Base-by-base conservation (phyloP, 2,797 vertebrate species). In the Malacoraja senta region DNA sequence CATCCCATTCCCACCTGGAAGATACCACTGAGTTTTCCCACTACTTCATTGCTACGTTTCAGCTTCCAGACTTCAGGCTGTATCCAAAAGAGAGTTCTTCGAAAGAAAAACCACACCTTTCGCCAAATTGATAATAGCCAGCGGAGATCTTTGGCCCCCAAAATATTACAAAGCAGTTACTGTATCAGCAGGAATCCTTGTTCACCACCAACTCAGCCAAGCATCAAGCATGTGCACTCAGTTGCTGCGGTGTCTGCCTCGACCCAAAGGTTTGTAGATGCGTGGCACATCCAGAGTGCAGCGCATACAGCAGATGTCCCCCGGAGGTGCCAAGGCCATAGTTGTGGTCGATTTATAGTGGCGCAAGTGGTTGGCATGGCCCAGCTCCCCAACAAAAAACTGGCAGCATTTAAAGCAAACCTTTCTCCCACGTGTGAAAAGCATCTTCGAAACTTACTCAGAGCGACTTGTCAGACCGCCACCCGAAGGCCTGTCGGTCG, bases 151-250 rank as follows among this genome's bases (percentile, higher is more conserved):
- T 83, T 83, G 80, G 44, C 80, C 44, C 44, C 44, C 26, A 44
- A 83, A 58, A 83, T 29, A 68, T 35, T 8, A 68, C 84, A 68
- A 65, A 63, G 68, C 24, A 68, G 61, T 88, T 35, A 32, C 21
- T 65, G n/a, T 68, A 12, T 68, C 84, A 88, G 63, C 61, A 68
- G 84, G 84, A 88, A 88, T 32, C n/a, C 84, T 68, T 88, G 19
- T 68, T 35, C 84, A 35, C n/a, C 15, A 0, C 32, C 29, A 8
- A 8, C n/a, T 24, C 84, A 68, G 63, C 63, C 84, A 88, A 88
- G n/a, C 61, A 88, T 68, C 61, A 17, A 35, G 84, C 6, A 32
- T 19, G 29, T 88, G n/a, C 2, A 35, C 63, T 68, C 84, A 32
- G 32, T 63, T 88, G n/a, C 68, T 35, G 53, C 26, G 21, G 68